phyloP scores from a whole-genome alignment of 2,888 invertebrate species.

The Euzophera pinguis region DNA sequence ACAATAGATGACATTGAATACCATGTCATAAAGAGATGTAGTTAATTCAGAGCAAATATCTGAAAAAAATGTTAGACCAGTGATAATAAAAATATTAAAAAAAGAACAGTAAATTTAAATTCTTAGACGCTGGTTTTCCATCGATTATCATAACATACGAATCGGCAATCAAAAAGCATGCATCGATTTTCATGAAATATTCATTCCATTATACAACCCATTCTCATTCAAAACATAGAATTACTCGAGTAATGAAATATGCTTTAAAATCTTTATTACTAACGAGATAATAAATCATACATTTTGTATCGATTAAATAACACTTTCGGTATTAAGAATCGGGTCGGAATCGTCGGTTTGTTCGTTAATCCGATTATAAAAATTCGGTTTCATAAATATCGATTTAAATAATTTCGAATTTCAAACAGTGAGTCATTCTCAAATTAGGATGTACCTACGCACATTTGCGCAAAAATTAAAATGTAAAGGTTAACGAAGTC shows the following conservation, averaged over 20 bases:
- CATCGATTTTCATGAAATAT: constrained; percentile 14
- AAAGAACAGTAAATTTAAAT: neutral
- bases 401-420: constrained; percentile 37
- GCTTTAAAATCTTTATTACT: constrained; percentile 10
- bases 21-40: too few species aligned
- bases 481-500: too few species aligned
- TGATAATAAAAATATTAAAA: neutral
- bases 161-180: constrained; percentile 3
- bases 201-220: constrained; percentile 10
- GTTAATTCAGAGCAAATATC: neutral
- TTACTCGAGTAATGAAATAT: constrained; percentile 9
- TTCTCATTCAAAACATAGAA: constrained; percentile 11
- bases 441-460: neutral
- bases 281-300: constrained; percentile 12
- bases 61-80: neutral
- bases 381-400: constrained; percentile 35
- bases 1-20: too few species aligned
- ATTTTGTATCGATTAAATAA: constrained; percentile 16
- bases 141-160: constrained; percentile 6
- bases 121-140: constrained; percentile 1
- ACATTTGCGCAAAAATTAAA: neutral
- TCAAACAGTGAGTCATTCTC: constrained; percentile 24
- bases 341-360: constrained; percentile 8
- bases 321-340: constrained; percentile 22
- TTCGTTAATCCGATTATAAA: constrained; percentile 34